Evolutionary conservation across 2,113 vertebrate genomes (phyloP).

Genomic region (Daphoenositta chrysoptera): DNA sequence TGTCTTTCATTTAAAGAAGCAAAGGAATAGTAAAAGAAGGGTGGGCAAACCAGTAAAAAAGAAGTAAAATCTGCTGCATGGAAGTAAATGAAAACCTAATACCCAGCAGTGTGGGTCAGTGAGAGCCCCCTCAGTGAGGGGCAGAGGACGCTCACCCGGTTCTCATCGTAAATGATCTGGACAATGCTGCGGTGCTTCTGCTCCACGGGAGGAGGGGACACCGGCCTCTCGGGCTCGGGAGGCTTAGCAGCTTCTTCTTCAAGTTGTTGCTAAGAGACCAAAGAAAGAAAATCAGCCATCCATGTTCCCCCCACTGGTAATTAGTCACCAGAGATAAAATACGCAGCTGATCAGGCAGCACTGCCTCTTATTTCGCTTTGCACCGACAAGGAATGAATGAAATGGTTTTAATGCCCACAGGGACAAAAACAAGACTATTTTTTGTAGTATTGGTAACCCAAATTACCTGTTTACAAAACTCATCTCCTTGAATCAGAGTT

Average conservation of each 20-base stretch:
- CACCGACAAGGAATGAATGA: not conserved
- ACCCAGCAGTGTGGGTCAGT: not conserved
- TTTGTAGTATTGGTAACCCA: not conserved
- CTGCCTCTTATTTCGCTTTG: not conserved
- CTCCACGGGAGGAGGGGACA: constrained; percentile 96
- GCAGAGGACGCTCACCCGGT: constrained; percentile 78
- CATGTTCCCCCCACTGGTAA: constrained; percentile 9
- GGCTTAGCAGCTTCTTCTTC: constrained; percentile 99
- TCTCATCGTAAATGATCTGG: constrained; percentile 99
- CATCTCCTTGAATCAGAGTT: not conserved
- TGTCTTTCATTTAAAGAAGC: not conserved
- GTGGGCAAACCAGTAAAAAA: not conserved
- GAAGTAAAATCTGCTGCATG: not conserved
- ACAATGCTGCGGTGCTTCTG: constrained; percentile 99
- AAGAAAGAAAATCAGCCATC: constrained; percentile 67
- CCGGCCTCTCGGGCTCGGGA: constrained; percentile 93
- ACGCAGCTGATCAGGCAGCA: not conserved
- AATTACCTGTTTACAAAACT: not conserved
- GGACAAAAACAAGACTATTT: not conserved
- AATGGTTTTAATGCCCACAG: not conserved
- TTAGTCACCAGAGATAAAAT: constrained; percentile 54
- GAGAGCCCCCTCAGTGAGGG: not conserved
- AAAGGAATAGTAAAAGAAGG: not conserved
- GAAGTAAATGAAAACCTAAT: not conserved
- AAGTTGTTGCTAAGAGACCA: constrained; percentile 95